Evolutionary conservation across 2,113 vertebrate genomes (phyloP).

Genomic region (Myotis lucifugus): DNA sequence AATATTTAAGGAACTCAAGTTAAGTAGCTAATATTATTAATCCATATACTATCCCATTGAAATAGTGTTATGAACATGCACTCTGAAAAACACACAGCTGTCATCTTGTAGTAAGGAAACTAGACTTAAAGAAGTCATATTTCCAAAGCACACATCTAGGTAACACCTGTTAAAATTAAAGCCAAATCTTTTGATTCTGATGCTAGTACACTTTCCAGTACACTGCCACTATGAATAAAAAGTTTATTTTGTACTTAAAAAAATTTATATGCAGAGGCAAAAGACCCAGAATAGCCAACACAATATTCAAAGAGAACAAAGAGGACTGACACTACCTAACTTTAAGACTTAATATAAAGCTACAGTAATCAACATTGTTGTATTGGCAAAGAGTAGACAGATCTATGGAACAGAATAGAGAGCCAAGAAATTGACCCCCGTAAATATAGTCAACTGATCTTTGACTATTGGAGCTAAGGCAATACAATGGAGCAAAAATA

Average conservation of each 20-base stretch:
- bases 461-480: background rate
- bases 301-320: background rate
- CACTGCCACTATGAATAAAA: background rate
- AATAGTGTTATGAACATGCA: background rate
- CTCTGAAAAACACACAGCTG: background rate
- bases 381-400: background rate
- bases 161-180: slow-evolving; percentile 31
- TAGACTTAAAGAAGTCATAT: background rate
- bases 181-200: slow-evolving; percentile 5
- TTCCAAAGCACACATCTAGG: background rate
- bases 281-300: background rate
- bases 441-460: background rate
- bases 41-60: background rate
- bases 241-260: too few relatives aligned
- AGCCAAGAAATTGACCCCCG: background rate
- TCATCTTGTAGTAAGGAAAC: background rate
- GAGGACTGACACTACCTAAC: background rate
- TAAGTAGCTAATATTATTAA: background rate
- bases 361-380: background rate
- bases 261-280: background rate
- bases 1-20: background rate
- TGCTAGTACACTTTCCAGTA: background rate
- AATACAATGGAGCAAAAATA: background rate
- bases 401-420: background rate
- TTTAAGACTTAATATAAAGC: background rate